These are phyloP conservation scores for Misgurnus mizolepis DNA, from an alignment of 2,113 vertebrate genomes.

Conservation along the genomic window DNA sequence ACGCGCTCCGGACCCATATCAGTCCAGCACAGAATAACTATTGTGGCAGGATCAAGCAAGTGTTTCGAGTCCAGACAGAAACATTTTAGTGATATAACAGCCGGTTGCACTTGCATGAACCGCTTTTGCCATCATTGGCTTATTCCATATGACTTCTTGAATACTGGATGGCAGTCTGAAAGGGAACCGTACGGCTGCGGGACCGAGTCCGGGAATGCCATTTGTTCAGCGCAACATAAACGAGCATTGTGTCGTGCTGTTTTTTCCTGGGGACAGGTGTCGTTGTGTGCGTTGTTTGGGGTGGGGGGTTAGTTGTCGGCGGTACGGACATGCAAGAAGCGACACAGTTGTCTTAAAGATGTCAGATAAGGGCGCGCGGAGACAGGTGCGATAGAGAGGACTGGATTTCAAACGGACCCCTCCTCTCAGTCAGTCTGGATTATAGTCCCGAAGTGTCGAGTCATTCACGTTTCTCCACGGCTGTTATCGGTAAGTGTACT, in stretches of 20 bases:
- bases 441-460: constrained; percentile 54
- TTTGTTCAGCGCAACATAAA: constrained; percentile 74
- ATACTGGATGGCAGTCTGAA: constrained; percentile 62
- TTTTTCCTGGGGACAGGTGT: constrained; percentile 74
- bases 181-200: constrained; percentile 58
- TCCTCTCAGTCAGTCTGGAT: constrained; percentile 60
- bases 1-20: constrained; percentile 54
- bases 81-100: constrained; percentile 58
- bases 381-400: constrained; percentile 79
- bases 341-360: constrained; percentile 77
- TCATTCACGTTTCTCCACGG: constrained; percentile 33
- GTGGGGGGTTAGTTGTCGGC: constrained; percentile 45
- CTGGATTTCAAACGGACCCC: constrained; percentile 66
- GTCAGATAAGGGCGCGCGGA: constrained; percentile 70
- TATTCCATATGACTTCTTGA: constrained; percentile 59
- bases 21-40: constrained; percentile 62
- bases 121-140: constrained; percentile 50
- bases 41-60: constrained; percentile 63
- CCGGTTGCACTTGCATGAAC: constrained; percentile 54
- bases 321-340: constrained; percentile 61
- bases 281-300: constrained; percentile 52
- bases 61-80: constrained; percentile 61
- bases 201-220: constrained; percentile 67
- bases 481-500: constrained; percentile 68
- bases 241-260: constrained; percentile 66